phyloP scores from a whole-genome alignment of 2,113 vertebrate genomes.

The Elachura formosa region DNA sequence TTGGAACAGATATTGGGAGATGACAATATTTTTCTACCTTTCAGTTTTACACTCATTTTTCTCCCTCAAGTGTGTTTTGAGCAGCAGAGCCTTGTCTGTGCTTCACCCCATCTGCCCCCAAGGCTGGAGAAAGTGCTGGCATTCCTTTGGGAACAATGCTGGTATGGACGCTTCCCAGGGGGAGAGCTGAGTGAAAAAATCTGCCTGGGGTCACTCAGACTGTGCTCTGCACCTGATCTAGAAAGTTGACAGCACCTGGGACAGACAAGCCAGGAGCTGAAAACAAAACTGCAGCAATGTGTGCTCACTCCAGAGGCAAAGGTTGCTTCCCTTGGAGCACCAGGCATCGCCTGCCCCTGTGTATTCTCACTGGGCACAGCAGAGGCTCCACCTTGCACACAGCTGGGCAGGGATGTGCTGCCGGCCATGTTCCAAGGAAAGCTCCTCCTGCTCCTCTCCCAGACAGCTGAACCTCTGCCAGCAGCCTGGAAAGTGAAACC shows the following conservation, averaged over 20 bases:
- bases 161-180: accelerated
- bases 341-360: background rate
- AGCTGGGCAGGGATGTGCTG: background rate
- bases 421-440: accelerated
- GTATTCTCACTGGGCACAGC: accelerated
- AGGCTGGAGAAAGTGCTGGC: background rate
- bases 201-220: background rate
- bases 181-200: accelerated
- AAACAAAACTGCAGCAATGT: accelerated
- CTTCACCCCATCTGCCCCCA: accelerated
- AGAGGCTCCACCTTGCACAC: accelerated
- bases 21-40: background rate
- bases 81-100: background rate
- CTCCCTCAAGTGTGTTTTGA: background rate
- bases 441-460: background rate
- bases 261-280: background rate
- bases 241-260: background rate
- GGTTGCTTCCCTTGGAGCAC: accelerated
- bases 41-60: background rate
- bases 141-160: background rate
- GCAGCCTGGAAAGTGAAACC: background rate
- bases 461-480: background rate
- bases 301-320: accelerated
- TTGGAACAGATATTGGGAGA: accelerated
- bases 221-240: background rate